A percentile compares a stretch with the other conserved stretches of the same genome.
phyloP scores from a whole-genome alignment of 2,888 invertebrate species.

The Eupeodes latifasciatus region DNA sequence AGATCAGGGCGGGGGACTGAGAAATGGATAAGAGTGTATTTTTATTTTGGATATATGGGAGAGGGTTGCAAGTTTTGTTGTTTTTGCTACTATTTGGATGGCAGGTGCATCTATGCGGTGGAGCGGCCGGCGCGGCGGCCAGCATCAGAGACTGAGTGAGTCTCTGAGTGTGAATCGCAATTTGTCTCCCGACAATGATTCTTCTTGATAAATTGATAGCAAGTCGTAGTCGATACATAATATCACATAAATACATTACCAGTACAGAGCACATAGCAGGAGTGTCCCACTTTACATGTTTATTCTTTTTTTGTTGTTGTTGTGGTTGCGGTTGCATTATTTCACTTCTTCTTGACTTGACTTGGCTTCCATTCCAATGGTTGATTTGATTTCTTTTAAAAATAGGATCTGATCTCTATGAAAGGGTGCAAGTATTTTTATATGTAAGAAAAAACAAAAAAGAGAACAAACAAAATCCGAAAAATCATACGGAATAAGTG shows the following conservation, averaged over 20 bases:
- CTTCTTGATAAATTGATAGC: slow-evolving; percentile 52
- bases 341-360: background rate
- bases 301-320: slow-evolving; percentile 20
- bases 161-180: slow-evolving; percentile 58
- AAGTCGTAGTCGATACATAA: slow-evolving; percentile 49
- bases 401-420: slow-evolving; percentile 33
- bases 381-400: slow-evolving; percentile 39
- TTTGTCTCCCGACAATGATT: slow-evolving; percentile 74
- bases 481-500: background rate
- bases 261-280: slow-evolving; percentile 8
- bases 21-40: slow-evolving; percentile 73
- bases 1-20: slow-evolving; percentile 39
- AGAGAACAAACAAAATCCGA: background rate
- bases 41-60: slow-evolving; percentile 66
- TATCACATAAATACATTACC: slow-evolving; percentile 16
- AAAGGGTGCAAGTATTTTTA: slow-evolving; percentile 25
- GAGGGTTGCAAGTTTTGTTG: slow-evolving; percentile 60
- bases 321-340: background rate
- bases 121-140: no score
- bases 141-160: slow-evolving; percentile 23
- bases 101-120: slow-evolving; percentile 60
- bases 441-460: no score
- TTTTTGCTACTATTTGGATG: slow-evolving; percentile 49
- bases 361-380: slow-evolving; percentile 45
- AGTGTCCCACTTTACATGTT: slow-evolving; percentile 55